Conservation (phyloP, 2,888 invertebrate species). For the Acrocyrtus sp. region DNA sequence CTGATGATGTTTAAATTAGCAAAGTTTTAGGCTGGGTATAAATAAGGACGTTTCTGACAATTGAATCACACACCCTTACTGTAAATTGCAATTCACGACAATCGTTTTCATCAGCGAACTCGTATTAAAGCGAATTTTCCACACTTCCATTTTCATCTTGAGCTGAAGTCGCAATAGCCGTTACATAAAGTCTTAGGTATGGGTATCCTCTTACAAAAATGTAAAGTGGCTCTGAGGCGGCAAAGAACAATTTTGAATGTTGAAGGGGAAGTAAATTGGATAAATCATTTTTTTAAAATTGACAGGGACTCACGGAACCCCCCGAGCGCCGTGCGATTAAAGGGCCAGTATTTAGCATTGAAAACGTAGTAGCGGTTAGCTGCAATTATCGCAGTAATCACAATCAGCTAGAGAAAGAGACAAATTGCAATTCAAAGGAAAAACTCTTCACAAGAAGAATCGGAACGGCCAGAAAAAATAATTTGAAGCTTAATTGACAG, state of each 20-base stretch:
- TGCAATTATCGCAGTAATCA: too few relatives aligned
- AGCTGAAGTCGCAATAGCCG: background rate
- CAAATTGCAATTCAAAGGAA: too few relatives aligned
- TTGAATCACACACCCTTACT: constrained; percentile 6
- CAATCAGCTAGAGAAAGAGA: too few relatives aligned
- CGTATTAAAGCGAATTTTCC: background rate
- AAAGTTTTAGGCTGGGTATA: too few relatives aligned
- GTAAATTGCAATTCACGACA: constrained; percentile 12
- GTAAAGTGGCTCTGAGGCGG: too few relatives aligned
- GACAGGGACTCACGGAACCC: background rate
- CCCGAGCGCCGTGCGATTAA: background rate
- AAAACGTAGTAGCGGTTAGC: too few relatives aligned
- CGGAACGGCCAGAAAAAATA: too few relatives aligned
- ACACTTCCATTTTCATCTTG: background rate
- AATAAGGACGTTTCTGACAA: constrained; percentile 10
- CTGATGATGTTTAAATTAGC: too few relatives aligned
- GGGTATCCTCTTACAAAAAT: too few relatives aligned
- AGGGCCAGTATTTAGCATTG: background rate
- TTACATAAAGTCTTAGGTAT: background rate
- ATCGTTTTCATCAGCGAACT: background rate
- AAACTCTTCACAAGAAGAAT: too few relatives aligned
- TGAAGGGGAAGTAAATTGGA: background rate
- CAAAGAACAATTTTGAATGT: background rate
- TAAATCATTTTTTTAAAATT: background rate
- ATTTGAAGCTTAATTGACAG: background rate